These are phyloP conservation scores for Pycnomerus fuliginosus DNA, from an alignment of 2,888 invertebrate species.

Conservation along the genomic window DNA sequence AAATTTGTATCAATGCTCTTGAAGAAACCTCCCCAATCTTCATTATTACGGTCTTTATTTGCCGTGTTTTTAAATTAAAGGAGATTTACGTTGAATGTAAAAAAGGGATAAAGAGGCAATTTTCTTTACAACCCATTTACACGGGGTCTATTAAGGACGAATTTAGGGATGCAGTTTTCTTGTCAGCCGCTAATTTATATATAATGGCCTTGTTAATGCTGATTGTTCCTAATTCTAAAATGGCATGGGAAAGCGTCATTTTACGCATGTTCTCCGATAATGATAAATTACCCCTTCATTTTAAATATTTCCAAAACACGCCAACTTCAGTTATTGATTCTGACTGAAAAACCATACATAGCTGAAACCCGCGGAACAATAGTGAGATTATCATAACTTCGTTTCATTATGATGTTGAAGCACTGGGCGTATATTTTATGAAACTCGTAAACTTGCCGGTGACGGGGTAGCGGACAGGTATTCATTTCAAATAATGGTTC, in stretches of 20 bases:
- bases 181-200: slow-evolving; percentile 21
- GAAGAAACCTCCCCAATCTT: neutral
- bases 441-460: no score
- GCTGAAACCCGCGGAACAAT: slow-evolving; percentile 2
- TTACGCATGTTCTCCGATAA: slow-evolving; percentile 17
- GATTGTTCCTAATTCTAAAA: slow-evolving; percentile 18
- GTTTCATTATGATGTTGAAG: slow-evolving; percentile 5
- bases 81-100: slow-evolving; percentile 17
- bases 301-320: slow-evolving; percentile 6
- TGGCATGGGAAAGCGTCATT: slow-evolving; percentile 22
- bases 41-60: slow-evolving; percentile 2
- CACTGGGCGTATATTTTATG: slow-evolving; percentile 6
- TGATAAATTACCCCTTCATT: slow-evolving; percentile 11
- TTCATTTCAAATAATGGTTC: slow-evolving; percentile 16
- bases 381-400: slow-evolving; percentile 6
- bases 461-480: slow-evolving; percentile 8
- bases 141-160: slow-evolving; percentile 22
- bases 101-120: slow-evolving; percentile 22
- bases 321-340: no score
- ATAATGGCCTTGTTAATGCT: slow-evolving; percentile 16
- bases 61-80: slow-evolving; percentile 4
- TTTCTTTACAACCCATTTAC: slow-evolving; percentile 24
- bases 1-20: neutral
- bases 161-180: slow-evolving; percentile 19
- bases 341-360: no score